A percentile compares a stretch with the other conserved stretches of the same genome.
phyloP scores from a whole-genome alignment of 2,888 invertebrate genomes.

The Operophtera brumata region DNA sequence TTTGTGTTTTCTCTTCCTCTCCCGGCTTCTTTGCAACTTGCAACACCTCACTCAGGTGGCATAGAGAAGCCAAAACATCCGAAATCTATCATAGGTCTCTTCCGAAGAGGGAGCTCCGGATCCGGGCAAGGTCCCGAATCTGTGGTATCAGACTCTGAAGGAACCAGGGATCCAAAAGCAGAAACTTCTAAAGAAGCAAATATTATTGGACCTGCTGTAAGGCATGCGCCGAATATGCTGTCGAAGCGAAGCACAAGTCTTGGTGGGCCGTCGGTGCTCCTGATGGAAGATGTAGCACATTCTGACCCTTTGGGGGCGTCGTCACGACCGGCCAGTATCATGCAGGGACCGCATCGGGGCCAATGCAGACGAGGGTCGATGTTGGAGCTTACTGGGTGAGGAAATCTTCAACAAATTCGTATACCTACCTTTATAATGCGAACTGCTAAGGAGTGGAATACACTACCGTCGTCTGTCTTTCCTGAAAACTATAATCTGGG shows the following conservation, averaged over 20 bases:
- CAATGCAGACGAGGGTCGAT: conserved; percentile 89
- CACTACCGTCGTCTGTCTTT: too few species aligned
- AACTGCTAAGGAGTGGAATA: too few species aligned
- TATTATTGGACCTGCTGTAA: conserved; percentile 47
- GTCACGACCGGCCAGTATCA: conserved; percentile 79
- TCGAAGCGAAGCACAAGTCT: conserved; percentile 73
- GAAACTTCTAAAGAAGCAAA: conserved; percentile 67
- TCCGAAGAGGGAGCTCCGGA: conserved; percentile 90
- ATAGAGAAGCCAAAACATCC: conserved; percentile 92
- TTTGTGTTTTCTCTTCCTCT: conserved; percentile 51
- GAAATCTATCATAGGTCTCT: conserved; percentile 93
- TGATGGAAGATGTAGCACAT: conserved; percentile 83
- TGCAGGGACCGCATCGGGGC: conserved; percentile 82
- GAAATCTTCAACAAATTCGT: background rate
- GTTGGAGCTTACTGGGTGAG: conserved; percentile 90
- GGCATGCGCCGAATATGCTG: conserved; percentile 58
- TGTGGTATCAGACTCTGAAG: conserved; percentile 81
- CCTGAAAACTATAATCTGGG: too few species aligned
- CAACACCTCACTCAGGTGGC: conserved; percentile 82
- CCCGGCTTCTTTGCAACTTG: conserved; percentile 48
- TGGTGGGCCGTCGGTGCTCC: conserved; percentile 76
- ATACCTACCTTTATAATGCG: too few species aligned
- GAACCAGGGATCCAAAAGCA: conserved; percentile 58
- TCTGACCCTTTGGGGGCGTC: conserved; percentile 84
- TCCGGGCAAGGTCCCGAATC: conserved; percentile 83